A percentile compares a stretch with the other conserved stretches of the same genome.
Conservation (phyloP, 2,113 vertebrate genomes). For the Alaudala cheleensis region DNA sequence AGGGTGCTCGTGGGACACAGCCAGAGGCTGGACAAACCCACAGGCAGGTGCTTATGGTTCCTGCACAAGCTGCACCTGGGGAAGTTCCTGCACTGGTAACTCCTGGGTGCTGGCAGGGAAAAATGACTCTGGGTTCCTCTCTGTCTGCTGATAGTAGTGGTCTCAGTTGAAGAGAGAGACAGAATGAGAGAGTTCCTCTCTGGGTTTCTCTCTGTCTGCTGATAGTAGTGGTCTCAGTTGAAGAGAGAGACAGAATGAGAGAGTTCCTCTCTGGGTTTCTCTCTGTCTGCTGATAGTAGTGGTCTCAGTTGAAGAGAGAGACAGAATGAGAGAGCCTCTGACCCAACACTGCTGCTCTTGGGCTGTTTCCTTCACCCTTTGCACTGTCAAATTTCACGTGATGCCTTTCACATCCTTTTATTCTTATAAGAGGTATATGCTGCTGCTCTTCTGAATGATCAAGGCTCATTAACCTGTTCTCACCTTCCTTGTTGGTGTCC, state of each 20-base stretch:
- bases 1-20: neutral
- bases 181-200: no score
- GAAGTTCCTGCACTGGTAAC: neutral
- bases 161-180: neutral
- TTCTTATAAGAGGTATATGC: neutral
- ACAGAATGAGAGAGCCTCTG: neutral
- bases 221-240: neutral
- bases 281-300: neutral
- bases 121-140: neutral
- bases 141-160: neutral
- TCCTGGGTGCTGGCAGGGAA: neutral
- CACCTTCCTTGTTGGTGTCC: neutral
- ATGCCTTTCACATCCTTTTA: neutral
- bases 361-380: neutral
- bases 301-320: neutral
- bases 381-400: neutral
- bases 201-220: neutral
- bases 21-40: neutral
- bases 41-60: rapidly evolving
- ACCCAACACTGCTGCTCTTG: neutral
- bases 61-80: neutral
- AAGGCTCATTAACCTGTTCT: neutral
- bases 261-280: neutral
- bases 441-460: neutral
- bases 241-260: neutral